Evolutionary conservation across 2,888 invertebrate genomes (phyloP).

Genomic region (Halocaridina rubra): DNA sequence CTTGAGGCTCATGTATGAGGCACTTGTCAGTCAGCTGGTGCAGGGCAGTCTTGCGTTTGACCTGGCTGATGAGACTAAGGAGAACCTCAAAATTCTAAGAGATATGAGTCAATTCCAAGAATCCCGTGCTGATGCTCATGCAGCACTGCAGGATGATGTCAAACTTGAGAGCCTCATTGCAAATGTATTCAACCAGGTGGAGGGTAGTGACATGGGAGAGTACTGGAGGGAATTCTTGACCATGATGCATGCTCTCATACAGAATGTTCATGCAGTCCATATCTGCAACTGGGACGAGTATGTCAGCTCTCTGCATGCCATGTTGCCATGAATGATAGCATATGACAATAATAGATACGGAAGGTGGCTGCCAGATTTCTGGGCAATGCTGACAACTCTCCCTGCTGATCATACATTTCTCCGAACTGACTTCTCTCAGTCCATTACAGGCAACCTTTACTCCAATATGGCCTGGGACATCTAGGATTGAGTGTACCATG

Average conservation of each 20-base stretch:
- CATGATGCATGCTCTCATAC: no score
- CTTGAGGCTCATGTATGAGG: neutral
- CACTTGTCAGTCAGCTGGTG: neutral
- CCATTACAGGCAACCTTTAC: neutral
- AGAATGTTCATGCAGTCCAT: no score
- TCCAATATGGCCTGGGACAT: neutral
- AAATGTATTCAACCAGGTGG: neutral
- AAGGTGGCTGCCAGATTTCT: slow-evolving; percentile 6
- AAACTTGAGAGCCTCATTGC: neutral
- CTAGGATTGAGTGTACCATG: neutral
- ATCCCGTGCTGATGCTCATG: neutral
- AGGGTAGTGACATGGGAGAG: no score
- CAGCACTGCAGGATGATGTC: neutral
- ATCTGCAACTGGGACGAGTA: no score
- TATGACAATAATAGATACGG: neutral
- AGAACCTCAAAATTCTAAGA: neutral
- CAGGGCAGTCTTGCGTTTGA: neutral
- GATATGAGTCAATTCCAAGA: no score
- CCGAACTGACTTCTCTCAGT: neutral
- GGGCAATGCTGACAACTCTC: neutral
- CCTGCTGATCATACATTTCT: neutral
- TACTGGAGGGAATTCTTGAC: no score
- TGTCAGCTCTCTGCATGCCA: neutral
- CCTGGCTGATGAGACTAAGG: neutral
- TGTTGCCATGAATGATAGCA: neutral